Evolutionary conservation across 2,113 vertebrate genomes (phyloP), one percentile per base, ranked within the genome.

Genomic region (Callocephalon fimbriatum): DNA sequence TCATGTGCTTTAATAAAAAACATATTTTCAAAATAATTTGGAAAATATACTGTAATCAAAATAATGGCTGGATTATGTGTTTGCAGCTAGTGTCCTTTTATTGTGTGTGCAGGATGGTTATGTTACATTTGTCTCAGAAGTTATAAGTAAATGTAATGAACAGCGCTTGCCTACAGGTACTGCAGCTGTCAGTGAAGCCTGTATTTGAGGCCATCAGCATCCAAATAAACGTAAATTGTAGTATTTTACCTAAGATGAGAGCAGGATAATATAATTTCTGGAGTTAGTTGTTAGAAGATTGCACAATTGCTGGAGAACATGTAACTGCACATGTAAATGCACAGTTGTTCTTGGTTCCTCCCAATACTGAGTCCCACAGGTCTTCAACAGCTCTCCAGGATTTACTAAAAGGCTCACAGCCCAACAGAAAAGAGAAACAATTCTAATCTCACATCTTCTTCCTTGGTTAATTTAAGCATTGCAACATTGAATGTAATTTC

Each of bases 11-110:
- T 32, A 91, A 95, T 79, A 93, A 91, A 93, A 93, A 95, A 27
- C 2, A 3, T 73, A 53, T 82, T 89, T 90, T 88, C 9, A 3
- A 72, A 90, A 74, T 74, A 8, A 73, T 90, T 88, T 93, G 45
- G 82, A 90, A 95, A 92, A 63, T 45, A 73, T 18, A 62, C 32
- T 48, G 71, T 62, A 90, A 72, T 81, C 68, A 90, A 92, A 85
- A 86, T 81, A 94, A 93, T 91, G 53, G 45, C 35, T 88, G 73
- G 37, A 88, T 88, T 54, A n/a, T 65, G 48, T 76, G 15, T 73
- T 86, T 58, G 68, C 74, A 88, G 71, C 26, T 26, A 7, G 4
- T 71, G 23, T 86, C 63, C 86, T 83, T 90, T 65, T 38, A 71
- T 7, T 74, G 40, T 27, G 45, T 32, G 23, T 26, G 22, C 63